Evolutionary conservation across 2,888 invertebrate genomes (phyloP).

Genomic region (Dasysyrphus tricinctus): DNA sequence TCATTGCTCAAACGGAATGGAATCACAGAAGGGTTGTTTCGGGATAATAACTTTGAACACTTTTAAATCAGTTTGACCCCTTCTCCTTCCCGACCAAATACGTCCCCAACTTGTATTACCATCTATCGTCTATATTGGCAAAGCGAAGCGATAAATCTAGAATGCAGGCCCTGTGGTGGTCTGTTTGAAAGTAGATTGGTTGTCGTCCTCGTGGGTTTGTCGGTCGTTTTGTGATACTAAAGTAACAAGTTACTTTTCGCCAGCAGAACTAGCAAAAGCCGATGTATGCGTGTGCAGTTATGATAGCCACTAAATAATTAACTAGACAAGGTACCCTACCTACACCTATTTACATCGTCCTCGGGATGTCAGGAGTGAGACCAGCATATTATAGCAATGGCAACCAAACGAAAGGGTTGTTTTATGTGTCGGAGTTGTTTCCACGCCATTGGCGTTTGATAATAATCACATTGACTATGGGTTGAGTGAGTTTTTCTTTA

Average conservation of each 20-base stretch:
- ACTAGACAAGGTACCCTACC: slow-evolving; percentile 44
- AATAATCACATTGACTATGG: slow-evolving; percentile 63
- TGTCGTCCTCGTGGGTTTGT: slow-evolving; percentile 9
- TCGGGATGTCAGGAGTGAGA: not conserved
- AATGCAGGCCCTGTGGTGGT: slow-evolving; percentile 12
- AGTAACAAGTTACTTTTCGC: slow-evolving; percentile 63
- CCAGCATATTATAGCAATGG: too few relatives aligned
- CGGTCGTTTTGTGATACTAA: slow-evolving; percentile 37
- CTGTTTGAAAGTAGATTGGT: not conserved
- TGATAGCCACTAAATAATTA: slow-evolving; percentile 72
- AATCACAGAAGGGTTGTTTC: slow-evolving; percentile 57
- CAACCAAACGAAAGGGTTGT: slow-evolving; percentile 53
- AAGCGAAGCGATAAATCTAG: slow-evolving; percentile 41
- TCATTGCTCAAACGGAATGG: slow-evolving; percentile 60
- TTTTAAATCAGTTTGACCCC: slow-evolving; percentile 44
- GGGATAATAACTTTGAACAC: slow-evolving; percentile 63
- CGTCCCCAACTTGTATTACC: not conserved
- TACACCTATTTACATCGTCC: not conserved
- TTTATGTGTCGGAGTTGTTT: slow-evolving; percentile 56
- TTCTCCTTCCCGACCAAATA: not conserved
- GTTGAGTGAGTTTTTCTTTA: slow-evolving; percentile 46
- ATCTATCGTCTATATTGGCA: slow-evolving; percentile 14
- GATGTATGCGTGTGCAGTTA: slow-evolving; percentile 69
- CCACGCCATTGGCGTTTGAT: slow-evolving; percentile 72
- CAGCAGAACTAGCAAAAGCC: slow-evolving; percentile 23